Conservation (phyloP, 2,888 invertebrate species). For the Mesorhabditis sp. region DNA sequence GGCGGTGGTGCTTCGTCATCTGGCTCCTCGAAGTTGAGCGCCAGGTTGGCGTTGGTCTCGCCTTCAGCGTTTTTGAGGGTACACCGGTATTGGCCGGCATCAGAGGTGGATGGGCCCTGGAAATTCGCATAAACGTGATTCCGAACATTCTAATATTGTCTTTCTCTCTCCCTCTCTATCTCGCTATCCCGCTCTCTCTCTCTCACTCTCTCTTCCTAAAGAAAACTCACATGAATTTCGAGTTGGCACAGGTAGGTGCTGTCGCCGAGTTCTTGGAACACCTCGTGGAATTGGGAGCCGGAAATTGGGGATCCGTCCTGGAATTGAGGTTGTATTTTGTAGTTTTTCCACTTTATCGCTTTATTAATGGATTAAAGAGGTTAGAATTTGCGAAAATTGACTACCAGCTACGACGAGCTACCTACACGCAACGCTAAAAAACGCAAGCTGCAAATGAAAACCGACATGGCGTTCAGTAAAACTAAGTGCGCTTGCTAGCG, state of each 20-base stretch:
- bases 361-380: too few species aligned
- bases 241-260: conserved; percentile 56
- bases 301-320: background rate
- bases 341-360: background rate
- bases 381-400: too few species aligned
- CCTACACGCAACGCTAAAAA: too few species aligned
- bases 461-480: too few species aligned
- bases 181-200: too few species aligned
- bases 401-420: too few species aligned
- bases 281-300: conserved; percentile 38
- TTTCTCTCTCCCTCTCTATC: background rate
- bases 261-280: conserved; percentile 56
- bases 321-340: background rate
- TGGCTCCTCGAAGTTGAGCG: conserved; percentile 80
- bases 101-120: conserved; percentile 86
- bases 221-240: conserved; percentile 53
- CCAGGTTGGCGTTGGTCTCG: conserved; percentile 92
- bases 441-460: too few species aligned
- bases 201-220: background rate
- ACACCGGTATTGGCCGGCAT: conserved; percentile 96
- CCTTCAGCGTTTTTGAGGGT: conserved; percentile 92
- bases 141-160: background rate
- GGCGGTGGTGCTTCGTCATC: conserved; percentile 28
- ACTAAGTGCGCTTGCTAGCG: too few species aligned
- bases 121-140: conserved; percentile 27